phyloP scores from a whole-genome alignment of 1,140 invertebrate species.

The Cydia splendana region DNA sequence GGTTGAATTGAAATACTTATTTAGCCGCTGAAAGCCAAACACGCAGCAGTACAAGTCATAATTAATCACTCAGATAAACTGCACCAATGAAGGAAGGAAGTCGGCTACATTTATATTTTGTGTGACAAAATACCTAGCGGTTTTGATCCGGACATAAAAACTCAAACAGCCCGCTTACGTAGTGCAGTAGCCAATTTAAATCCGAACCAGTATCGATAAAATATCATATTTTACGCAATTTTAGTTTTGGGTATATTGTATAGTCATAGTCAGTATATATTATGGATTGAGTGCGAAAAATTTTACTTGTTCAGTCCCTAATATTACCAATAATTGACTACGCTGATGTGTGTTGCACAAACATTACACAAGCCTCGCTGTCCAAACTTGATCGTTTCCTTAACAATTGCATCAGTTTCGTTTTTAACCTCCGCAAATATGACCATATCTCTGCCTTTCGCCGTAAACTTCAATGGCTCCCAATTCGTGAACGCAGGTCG shows the following conservation, averaged over 20 bases:
- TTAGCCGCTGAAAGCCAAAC: conserved; percentile 54
- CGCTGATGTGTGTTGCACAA: no score
- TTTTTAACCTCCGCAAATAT: no score
- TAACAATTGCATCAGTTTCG: no score
- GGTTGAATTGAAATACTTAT: conserved; percentile 36
- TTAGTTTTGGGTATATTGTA: neutral
- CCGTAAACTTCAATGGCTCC: no score
- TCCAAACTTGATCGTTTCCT: no score
- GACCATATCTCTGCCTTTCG: no score
- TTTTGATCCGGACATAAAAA: conserved; percentile 78
- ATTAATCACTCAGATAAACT: conserved; percentile 77
- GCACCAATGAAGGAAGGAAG: conserved; percentile 77
- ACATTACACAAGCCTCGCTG: no score
- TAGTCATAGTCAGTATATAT: no score
- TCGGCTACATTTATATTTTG: conserved; percentile 77
- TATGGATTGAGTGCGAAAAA: no score
- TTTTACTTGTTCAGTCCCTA: no score
- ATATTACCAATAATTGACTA: no score
- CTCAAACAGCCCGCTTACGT: conserved; percentile 59
- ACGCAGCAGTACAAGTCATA: conserved; percentile 52
- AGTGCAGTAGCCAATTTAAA: conserved; percentile 43
- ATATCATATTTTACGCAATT: neutral
- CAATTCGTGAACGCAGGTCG: no score
- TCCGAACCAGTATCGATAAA: conserved; percentile 31
- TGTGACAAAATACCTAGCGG: conserved; percentile 77